These are phyloP conservation scores for Todus mexicanus DNA, from an alignment of 2,797 vertebrate genomes.

Conservation along the genomic window DNA sequence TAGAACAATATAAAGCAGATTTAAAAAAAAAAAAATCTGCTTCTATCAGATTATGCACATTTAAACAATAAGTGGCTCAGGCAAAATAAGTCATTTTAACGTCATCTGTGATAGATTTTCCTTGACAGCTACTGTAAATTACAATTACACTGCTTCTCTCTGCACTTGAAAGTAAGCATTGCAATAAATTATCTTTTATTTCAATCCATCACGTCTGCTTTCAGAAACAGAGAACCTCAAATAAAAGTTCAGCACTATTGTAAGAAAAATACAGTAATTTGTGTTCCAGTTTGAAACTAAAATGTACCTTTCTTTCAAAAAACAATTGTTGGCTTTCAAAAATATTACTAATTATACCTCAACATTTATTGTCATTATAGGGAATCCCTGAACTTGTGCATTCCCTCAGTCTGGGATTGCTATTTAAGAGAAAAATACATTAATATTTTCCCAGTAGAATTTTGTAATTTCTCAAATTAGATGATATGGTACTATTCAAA, in stretches of 20 bases:
- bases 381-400: constrained; percentile 63
- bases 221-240: constrained; percentile 78
- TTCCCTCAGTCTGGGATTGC: constrained; percentile 59
- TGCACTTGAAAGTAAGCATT: constrained; percentile 81
- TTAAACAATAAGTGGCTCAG: constrained; percentile 83
- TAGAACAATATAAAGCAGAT: constrained; percentile 76
- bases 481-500: background rate
- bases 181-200: constrained; percentile 87
- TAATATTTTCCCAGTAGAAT: constrained; percentile 11
- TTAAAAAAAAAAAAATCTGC: constrained; percentile 65
- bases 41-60: constrained; percentile 83
- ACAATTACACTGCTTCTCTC: constrained; percentile 82
- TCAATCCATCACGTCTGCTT: constrained; percentile 83
- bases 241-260: constrained; percentile 79
- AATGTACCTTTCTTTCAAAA: constrained; percentile 73
- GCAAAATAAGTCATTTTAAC: constrained; percentile 86
- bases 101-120: constrained; percentile 82
- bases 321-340: constrained; percentile 76
- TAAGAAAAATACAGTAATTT: constrained; percentile 83
- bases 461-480: constrained; percentile 25
- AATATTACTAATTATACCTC: constrained; percentile 77
- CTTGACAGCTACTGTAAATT: constrained; percentile 86
- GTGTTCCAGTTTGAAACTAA: constrained; percentile 77
- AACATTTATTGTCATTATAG: constrained; percentile 69
- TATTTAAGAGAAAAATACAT: constrained; percentile 37